Percentiles rank a stretch among this genome's conserved stretches.
Conservation (phyloP, 92 coral and sea anemone genomes). For the Epizoanthus ramosus region DNA sequence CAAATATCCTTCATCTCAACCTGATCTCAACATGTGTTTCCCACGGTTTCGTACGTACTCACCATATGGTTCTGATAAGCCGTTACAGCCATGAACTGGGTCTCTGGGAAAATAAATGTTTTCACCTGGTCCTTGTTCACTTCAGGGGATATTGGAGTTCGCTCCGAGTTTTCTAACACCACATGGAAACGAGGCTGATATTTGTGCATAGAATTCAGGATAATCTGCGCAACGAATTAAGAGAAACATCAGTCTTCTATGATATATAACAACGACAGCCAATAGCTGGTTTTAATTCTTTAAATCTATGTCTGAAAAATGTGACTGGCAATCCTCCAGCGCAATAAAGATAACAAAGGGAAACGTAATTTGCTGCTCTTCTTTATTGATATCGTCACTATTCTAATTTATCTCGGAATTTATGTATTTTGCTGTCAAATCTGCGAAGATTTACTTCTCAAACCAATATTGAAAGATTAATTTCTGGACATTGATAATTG, state of each 20-base stretch:
- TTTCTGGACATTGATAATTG: neutral
- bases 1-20: constrained; percentile 2
- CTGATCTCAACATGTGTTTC: constrained; percentile 23
- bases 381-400: no score
- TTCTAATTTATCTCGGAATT: neutral
- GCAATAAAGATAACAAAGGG: neutral
- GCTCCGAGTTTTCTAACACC: constrained; percentile 82
- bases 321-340: constrained; percentile 13
- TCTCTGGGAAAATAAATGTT: constrained; percentile 92
- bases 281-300: no score
- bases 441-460: neutral
- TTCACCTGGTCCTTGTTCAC: constrained; percentile 80
- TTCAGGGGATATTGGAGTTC: constrained; percentile 66
- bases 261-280: no score
- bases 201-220: constrained; percentile 98
- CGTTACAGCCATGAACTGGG: constrained; percentile 98
- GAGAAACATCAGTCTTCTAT: neutral
- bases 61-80: constrained; percentile 99
- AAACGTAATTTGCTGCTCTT: neutral
- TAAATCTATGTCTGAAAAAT: neutral
- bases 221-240: constrained; percentile 66
- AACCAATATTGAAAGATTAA: neutral
- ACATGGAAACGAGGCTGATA: constrained; percentile 98
- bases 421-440: neutral
- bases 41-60: constrained; percentile 17